Percentiles rank a stretch among this genome's conserved stretches.
Evolutionary conservation across 2,797 vertebrate species (phyloP).

Genomic region (Eulemur albifrons): DNA sequence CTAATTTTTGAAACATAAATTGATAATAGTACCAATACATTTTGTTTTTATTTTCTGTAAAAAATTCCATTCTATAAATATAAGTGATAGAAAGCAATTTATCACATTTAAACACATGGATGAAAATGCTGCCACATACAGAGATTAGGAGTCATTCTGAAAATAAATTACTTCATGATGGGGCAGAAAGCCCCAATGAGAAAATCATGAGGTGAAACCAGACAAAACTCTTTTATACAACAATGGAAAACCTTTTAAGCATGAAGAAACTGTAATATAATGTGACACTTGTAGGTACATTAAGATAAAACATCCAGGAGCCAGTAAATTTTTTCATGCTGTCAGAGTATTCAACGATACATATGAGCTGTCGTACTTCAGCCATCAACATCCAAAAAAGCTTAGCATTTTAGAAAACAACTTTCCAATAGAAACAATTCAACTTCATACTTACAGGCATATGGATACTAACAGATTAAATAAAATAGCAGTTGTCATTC

Average conservation of each 20-base stretch:
- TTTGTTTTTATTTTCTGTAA: constrained; percentile 52
- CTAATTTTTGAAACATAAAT: constrained; percentile 1
- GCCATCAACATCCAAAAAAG: constrained; percentile 62
- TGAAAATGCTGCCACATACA: constrained; percentile 25
- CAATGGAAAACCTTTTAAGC: constrained; percentile 52
- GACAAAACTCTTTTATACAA: constrained; percentile 24
- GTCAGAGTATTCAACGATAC: constrained; percentile 60
- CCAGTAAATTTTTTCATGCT: constrained; percentile 70
- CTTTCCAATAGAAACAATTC: constrained; percentile 65
- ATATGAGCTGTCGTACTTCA: constrained; percentile 67
- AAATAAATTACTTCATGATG: constrained; percentile 33
- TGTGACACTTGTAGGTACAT: constrained; percentile 61
- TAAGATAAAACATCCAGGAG: constrained; percentile 69
- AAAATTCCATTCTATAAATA: constrained; percentile 44
- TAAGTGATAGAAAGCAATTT: constrained; percentile 42
- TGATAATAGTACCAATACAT: not conserved
- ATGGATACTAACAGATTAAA: constrained; percentile 56
- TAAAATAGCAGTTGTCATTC: constrained; percentile 54
- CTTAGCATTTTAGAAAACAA: constrained; percentile 69
- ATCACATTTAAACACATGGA: constrained; percentile 7
- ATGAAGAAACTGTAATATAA: constrained; percentile 39
- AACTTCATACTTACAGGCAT: constrained; percentile 46
- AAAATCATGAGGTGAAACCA: constrained; percentile 40
- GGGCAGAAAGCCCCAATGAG: not conserved
- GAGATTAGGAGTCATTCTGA: constrained; percentile 16